phyloP scores from a whole-genome alignment of 2,888 invertebrate species.

The Drosophila mimetica region DNA sequence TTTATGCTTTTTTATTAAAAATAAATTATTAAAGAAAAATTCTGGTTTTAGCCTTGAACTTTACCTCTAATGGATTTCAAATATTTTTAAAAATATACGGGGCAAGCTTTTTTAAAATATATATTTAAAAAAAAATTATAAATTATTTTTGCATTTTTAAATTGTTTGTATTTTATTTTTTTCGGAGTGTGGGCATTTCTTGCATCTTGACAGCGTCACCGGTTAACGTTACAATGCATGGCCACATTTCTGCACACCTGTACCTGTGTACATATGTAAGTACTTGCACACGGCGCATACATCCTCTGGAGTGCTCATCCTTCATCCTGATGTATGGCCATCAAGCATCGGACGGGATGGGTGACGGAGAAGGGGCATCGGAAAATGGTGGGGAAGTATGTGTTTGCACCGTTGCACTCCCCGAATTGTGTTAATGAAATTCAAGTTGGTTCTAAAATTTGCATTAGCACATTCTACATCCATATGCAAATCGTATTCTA shows the following conservation, averaged over 20 bases:
- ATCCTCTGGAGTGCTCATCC: slow-evolving; percentile 56
- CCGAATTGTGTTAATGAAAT: slow-evolving; percentile 75
- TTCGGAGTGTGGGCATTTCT: slow-evolving; percentile 4
- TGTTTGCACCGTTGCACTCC: slow-evolving; percentile 38
- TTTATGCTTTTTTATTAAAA: too few relatives aligned
- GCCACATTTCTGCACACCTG: slow-evolving; percentile 26
- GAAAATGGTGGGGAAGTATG: background rate
- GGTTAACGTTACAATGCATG: slow-evolving; percentile 62
- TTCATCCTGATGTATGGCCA: slow-evolving; percentile 76
- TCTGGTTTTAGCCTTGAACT: too few relatives aligned
- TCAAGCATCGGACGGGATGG: slow-evolving; percentile 42
- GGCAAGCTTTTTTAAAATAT: too few relatives aligned
- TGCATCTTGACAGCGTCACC: slow-evolving; percentile 58
- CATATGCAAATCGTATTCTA: slow-evolving; percentile 27
- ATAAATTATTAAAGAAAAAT: too few relatives aligned
- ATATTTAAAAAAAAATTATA: too few relatives aligned
- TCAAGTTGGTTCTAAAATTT: slow-evolving; percentile 57
- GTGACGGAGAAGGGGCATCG: background rate
- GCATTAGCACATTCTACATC: slow-evolving; percentile 22
- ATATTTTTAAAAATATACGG: too few relatives aligned
- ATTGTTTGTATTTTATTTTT: background rate
- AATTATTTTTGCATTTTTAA: too few relatives aligned
- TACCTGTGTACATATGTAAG: slow-evolving; percentile 31
- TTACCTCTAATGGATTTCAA: too few relatives aligned
- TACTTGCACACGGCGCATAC: slow-evolving; percentile 36